Base-by-base conservation (phyloP, 2,113 vertebrate genomes). In the Onychorhynchus coronatus region DNA sequence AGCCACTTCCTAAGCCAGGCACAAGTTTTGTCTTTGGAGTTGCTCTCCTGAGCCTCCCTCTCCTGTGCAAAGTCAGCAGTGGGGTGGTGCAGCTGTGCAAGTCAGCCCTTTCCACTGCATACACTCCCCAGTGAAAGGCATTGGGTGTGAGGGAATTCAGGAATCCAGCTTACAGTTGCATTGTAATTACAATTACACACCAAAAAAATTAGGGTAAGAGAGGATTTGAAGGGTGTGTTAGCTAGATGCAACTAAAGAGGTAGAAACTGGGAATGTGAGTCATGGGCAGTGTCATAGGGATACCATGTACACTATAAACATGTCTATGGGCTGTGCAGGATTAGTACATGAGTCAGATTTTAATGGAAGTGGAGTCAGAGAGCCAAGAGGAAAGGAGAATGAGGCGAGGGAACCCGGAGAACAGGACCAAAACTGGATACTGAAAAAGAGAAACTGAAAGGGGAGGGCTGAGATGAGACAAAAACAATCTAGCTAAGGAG, bases 261-360 rank as follows among this genome's bases (percentile, higher is more conserved):
- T 3, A 61, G 17, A 56, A 89, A 30, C 3, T 5, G 13, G 37
- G 25, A 56, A 66, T 41, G 41, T 22, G 31, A 20, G 62, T 50
- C 22, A 24, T 1, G 2, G 16, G 5, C 1, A 6, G 30, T 4
- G 7, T 17, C 42, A 30, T 2, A 5, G 3, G 46, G 35, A 72
- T 24, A 46, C 1, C 0, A 5, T 0, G 1, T 8, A 23, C 35
- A 27, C 42, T 16, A 11, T 15, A 68, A 89, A 28, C 5, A 5
- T 8, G 22, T 10, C 24, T 17, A 6, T 5, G 20, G 52, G 6
- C 53, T 17, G 6, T 14, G 5, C 18, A n/a, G 70, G 28, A 23
- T 84, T 41, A 42, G 24, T 10, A 6, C 1, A 0, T 11, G 30
- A 28, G 4, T 18, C 33, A 68, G 31, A 27, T 15, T 41, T 33